Conservation (phyloP, 2,113 vertebrate genomes). For the human (Homo sapiens) region DNA sequence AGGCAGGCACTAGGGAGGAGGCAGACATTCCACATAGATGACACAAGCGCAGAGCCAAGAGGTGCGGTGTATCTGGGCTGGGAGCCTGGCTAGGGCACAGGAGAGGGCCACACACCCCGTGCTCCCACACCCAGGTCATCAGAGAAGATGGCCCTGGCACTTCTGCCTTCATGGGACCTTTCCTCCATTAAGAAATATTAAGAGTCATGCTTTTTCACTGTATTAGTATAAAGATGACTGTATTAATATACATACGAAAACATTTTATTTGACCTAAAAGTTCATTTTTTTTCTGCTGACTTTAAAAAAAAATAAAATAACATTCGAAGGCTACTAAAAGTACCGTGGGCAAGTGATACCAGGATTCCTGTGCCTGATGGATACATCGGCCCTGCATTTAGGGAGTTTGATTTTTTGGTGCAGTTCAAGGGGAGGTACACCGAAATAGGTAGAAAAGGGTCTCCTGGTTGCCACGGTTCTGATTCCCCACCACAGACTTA, state of each 20-base stretch:
- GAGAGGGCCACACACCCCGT: neutral
- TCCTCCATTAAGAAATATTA: neutral
- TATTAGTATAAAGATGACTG: neutral
- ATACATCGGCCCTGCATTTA: neutral
- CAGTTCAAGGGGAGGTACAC: neutral
- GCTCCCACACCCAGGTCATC: neutral
- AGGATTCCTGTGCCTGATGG: neutral
- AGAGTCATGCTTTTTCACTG: neutral
- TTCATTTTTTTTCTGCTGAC: neutral
- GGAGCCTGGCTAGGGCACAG: neutral
- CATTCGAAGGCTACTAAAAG: neutral
- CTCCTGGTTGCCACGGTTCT: neutral
- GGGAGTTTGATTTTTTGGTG: neutral
- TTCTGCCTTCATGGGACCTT: neutral
- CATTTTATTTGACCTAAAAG: neutral
- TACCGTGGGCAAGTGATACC: neutral
- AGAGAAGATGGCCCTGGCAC: neutral
- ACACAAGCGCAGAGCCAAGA: neutral
- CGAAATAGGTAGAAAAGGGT: neutral
- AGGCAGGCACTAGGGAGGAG: neutral
- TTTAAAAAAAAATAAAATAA: neutral
- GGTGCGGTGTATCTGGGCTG: neutral
- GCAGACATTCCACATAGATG: neutral
- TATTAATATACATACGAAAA: neutral
- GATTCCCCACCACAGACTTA: neutral